Evolutionary conservation across 2,113 vertebrate species (phyloP), one percentile per base, ranked within the genome.

Genomic region (Ophthalmolycus amberensis): DNA sequence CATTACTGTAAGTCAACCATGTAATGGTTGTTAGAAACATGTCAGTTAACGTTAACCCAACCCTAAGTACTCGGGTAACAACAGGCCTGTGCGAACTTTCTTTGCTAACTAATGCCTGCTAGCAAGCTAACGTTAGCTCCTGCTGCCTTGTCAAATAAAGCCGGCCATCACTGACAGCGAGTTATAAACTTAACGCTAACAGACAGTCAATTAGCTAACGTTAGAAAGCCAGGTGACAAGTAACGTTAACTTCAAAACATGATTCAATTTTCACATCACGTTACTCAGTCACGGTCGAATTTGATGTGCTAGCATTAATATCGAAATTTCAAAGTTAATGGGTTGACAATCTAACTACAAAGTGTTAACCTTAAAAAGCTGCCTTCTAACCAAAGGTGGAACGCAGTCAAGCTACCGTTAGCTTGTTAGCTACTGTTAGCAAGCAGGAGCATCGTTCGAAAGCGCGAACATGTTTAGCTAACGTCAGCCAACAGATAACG

Each of bases 381-480:
- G 4, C 1, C 1, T 27, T 27, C 56, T 14, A 44, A 48, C 75
- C 56, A 82, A 58, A 87, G 79, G 75, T 79, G 79, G 78, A 60
- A 76, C 84, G 85, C 75, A 72, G 22, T 58, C 11, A 59, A 71
- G 88, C 89, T 86, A 86, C 65, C 32, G 32, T 32, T 32, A 32
- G 32, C 32, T 32, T 32, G 32, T 32, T 32, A 32, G 32, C 32
- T 32, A 32, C 32, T 52, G 84, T 68, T 85, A 87, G 84, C 80
- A 58, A 64, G 50, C 66, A 67, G 73, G 37, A 83, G 74, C 78
- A 82, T 86, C 87, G 82, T 50, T 77, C 62, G 82, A 90, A 90
- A 93, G 93, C 93, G 93, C 93, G 88, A 94, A 94, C 75, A 89
- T 71, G 89, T 82, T 83, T 68, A 80, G 91, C 90, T 90, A 90